These are phyloP conservation scores for Anoura caudifer DNA, from an alignment of 2,113 vertebrate genomes.

Conservation along the genomic window DNA sequence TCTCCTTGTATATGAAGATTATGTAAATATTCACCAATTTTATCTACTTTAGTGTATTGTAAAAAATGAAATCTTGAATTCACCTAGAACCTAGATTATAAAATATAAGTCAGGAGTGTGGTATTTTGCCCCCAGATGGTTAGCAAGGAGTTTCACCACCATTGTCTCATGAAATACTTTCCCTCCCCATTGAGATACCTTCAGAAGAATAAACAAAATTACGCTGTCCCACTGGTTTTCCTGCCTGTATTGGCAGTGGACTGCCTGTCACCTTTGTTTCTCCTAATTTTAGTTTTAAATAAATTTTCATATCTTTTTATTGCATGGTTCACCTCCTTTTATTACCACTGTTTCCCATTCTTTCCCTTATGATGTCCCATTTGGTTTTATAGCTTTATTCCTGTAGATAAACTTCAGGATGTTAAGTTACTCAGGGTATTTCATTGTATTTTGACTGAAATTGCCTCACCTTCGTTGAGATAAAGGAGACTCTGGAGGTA, in stretches of 20 bases:
- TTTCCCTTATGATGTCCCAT: neutral
- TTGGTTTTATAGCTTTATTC: neutral
- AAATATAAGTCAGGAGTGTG: neutral
- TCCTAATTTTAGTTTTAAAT: neutral
- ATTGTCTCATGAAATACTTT: neutral
- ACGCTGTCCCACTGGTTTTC: neutral
- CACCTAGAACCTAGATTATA: neutral
- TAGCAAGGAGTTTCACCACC: neutral
- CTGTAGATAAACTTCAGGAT: neutral
- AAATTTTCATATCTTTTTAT: neutral
- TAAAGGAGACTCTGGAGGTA: neutral
- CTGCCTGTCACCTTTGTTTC: neutral
- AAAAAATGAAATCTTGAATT: neutral
- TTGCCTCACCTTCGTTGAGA: neutral
- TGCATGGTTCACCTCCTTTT: neutral
- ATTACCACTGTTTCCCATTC: neutral
- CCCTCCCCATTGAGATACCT: neutral
- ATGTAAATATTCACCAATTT: neutral
- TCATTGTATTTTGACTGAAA: neutral
- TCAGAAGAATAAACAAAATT: neutral
- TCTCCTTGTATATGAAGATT: neutral
- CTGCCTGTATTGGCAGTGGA: neutral
- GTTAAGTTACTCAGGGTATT: neutral
- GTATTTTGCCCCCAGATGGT: neutral
- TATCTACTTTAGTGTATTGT: neutral